A percentile compares a stretch with the other conserved stretches of the same genome.
Conservation (phyloP, 1,140 invertebrate species). For the Zaprionus africanus region DNA sequence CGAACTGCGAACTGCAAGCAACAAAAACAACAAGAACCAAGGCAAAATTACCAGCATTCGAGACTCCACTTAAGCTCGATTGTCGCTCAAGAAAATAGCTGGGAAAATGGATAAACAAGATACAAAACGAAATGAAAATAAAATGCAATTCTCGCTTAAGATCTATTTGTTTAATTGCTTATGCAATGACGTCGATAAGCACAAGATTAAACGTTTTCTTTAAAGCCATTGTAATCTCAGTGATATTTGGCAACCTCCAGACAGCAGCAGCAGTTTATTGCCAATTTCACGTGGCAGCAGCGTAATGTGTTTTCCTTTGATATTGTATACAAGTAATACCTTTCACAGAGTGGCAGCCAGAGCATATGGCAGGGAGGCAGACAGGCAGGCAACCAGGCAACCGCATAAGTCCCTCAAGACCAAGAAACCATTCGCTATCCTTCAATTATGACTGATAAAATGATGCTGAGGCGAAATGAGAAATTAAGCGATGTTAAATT, state of each 20-base stretch:
- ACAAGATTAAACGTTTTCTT: conserved; percentile 20
- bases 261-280: neutral
- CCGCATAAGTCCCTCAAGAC: conserved; percentile 9
- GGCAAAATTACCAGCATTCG: conserved; percentile 3
- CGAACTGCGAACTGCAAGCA: conserved; percentile 36
- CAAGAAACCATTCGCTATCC: neutral
- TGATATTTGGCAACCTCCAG: neutral
- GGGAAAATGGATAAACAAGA: conserved; percentile 59
- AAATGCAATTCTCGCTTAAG: conserved; percentile 35
- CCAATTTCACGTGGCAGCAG: neutral
- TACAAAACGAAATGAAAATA: conserved; percentile 29
- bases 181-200: conserved; percentile 59
- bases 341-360: neutral
- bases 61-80: conserved; percentile 51
- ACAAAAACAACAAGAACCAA: conserved; percentile 15
- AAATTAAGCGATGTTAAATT: conserved; percentile 76
- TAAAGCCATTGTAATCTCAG: conserved; percentile 20
- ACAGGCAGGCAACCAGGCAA: conserved; percentile 12
- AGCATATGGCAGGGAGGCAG: conserved; percentile 26
- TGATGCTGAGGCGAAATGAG: conserved; percentile 46
- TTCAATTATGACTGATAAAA: conserved; percentile 39
- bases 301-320: neutral
- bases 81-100: conserved; percentile 66
- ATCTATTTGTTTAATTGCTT: conserved; percentile 68
- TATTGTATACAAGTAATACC: neutral